phyloP scores from a whole-genome alignment of 2,797 vertebrate species.

The Sebastiscus albofasciatus region DNA sequence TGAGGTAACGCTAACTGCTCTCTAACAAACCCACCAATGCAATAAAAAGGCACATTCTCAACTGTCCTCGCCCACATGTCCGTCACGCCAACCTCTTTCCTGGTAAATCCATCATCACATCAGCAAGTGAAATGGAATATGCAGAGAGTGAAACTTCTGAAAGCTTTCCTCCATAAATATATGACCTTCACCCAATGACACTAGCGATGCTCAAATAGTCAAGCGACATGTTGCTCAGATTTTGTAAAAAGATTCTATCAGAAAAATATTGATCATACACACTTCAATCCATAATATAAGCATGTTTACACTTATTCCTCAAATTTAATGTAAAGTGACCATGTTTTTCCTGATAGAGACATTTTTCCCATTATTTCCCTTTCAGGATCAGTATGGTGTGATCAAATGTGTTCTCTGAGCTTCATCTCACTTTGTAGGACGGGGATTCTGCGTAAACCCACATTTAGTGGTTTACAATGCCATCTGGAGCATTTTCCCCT shows the following conservation, averaged over 20 bases:
- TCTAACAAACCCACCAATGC: neutral
- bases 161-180: neutral
- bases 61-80: neutral
- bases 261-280: neutral
- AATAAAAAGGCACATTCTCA: slow-evolving; percentile 2
- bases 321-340: neutral
- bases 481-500: slow-evolving; percentile 20
- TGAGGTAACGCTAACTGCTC: neutral
- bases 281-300: neutral
- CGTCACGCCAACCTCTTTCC: neutral
- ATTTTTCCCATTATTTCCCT: neutral
- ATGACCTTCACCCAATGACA: neutral
- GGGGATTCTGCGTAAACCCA: slow-evolving; percentile 13
- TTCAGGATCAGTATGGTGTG: neutral
- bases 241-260: neutral
- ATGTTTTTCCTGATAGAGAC: neutral
- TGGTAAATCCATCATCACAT: slow-evolving; percentile 3
- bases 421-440: slow-evolving; percentile 6
- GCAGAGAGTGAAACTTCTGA: neutral
- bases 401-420: neutral
- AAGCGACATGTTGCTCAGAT: neutral
- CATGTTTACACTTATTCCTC: neutral
- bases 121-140: slow-evolving; percentile 10
- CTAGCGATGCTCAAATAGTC: neutral
- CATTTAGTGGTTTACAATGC: slow-evolving; percentile 20